Percentiles rank a stretch among this genome's conserved stretches.
Conservation (phyloP, 2,113 vertebrate genomes). For the Muntiacus reevesi region DNA sequence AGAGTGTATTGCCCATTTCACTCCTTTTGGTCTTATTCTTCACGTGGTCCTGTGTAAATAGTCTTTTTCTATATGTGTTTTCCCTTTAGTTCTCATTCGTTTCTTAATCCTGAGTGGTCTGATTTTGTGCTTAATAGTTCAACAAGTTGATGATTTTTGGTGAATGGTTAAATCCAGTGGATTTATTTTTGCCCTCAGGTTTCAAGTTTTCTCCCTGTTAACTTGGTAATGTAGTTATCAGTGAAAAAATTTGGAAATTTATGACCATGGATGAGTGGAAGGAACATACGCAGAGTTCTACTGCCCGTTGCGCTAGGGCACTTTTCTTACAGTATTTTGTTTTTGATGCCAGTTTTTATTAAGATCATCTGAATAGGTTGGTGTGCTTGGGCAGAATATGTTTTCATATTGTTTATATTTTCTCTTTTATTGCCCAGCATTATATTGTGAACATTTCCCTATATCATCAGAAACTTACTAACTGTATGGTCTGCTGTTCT, state of each 20-base stretch:
- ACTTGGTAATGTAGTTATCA: neutral
- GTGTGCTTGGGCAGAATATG: neutral
- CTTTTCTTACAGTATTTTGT: neutral
- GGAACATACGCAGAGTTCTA: neutral
- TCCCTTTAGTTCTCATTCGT: neutral
- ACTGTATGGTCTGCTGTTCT: neutral
- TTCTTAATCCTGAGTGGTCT: neutral
- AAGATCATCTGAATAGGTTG: neutral
- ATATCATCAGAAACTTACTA: neutral
- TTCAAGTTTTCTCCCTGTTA: neutral
- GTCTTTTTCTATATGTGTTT: neutral
- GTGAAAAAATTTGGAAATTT: neutral
- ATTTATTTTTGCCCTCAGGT: neutral
- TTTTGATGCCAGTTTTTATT: neutral
- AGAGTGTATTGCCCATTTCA: neutral
- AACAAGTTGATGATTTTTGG: neutral
- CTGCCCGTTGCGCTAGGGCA: neutral
- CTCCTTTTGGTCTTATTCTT: neutral
- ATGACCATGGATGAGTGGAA: neutral
- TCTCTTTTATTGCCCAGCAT: neutral
- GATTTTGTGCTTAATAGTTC: neutral
- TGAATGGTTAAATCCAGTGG: neutral
- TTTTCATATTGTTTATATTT: neutral
- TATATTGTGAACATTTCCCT: neutral
- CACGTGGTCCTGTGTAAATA: neutral